Conservation (phyloP, 2,113 vertebrate species). For the Rutilus rutilus region DNA sequence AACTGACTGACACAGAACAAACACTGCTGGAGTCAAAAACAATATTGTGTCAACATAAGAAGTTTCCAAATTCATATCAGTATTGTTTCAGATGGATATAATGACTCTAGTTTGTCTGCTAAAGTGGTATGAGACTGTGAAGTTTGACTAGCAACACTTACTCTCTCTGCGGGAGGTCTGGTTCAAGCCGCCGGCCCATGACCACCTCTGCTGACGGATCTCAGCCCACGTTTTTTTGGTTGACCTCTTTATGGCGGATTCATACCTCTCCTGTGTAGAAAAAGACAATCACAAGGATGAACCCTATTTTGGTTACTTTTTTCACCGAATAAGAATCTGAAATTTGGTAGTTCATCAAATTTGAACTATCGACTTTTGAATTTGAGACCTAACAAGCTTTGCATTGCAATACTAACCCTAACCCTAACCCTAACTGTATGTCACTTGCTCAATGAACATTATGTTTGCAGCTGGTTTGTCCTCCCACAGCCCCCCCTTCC, state of each 20-base stretch:
- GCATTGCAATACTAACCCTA: too few relatives aligned
- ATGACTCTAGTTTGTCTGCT: not conserved
- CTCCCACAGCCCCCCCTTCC: too few relatives aligned
- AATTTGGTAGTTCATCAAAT: not conserved
- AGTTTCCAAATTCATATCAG: not conserved
- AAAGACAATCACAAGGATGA: not conserved
- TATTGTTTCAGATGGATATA: not conserved
- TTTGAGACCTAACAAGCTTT: not conserved
- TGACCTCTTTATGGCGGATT: constrained; percentile 90
- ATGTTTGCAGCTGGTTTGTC: not conserved
- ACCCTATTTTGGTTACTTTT: not conserved
- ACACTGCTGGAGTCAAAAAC: not conserved
- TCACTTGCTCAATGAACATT: not conserved
- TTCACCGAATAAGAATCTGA: not conserved
- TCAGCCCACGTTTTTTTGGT: constrained; percentile 97
- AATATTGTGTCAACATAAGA: not conserved
- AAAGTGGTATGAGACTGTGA: not conserved
- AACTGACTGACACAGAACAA: constrained; percentile 10
- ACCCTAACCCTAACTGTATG: too few relatives aligned
- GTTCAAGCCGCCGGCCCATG: constrained; percentile 94
- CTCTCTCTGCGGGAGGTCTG: constrained; percentile 90
- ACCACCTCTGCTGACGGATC: constrained; percentile 97
- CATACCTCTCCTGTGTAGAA: constrained; percentile 85
- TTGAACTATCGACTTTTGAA: not conserved
- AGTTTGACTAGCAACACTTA: constrained; percentile 71